Evolutionary conservation across 1,140 invertebrate species (phyloP), one percentile per base, ranked within the genome.

Genomic region (Conus ventricosus): DNA sequence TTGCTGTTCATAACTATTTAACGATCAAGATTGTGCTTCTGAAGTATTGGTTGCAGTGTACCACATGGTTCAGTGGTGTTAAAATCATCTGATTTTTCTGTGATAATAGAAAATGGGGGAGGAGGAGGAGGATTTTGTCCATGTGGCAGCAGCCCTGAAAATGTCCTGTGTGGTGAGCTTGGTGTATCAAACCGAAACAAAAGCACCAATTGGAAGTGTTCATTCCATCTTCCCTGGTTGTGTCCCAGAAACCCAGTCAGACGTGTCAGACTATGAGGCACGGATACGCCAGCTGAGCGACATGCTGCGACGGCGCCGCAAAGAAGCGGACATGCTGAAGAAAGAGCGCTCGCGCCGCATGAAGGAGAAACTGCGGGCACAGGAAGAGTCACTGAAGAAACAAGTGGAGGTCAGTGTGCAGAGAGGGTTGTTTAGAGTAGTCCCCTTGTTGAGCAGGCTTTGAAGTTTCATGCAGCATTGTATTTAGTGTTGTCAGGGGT

Each of bases 261-360:
- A 96, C 92, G 92, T 95, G 54, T 96, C 96, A 92, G 96, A 96
- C 92, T 95, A 96, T 75, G 96, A 96, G 91, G 95, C 95, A 25
- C 91, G 96, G 57, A 95, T 96, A 39, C 91, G 94, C 85, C 96
- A 96, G 57, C 92, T 96, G 85, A 95, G 95, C 88, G 96, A 96
- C 88, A 95, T 96, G 87, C 91, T 96, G 20, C 92, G 93, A n/a
- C 91, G 94, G 53, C 92, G 96, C n/a, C 95, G 96, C 90, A 89
- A 93, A 54, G 95, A 96, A 91, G 95, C 95, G 51, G 96, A 96
- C 60, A 92, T 95, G 88, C 91, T 96, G 54, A 95, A 95, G 88
- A 93, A 93, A 87, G 96, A 96, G 90, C 94, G 96, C 53, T 95
- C 95, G 76, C 93, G 94, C 84, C 92, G 94, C 53, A 94, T 95